Evolutionary conservation across 2,888 invertebrate genomes (phyloP), one percentile per base, ranked within the genome.

Genomic region (Clivina fossor): DNA sequence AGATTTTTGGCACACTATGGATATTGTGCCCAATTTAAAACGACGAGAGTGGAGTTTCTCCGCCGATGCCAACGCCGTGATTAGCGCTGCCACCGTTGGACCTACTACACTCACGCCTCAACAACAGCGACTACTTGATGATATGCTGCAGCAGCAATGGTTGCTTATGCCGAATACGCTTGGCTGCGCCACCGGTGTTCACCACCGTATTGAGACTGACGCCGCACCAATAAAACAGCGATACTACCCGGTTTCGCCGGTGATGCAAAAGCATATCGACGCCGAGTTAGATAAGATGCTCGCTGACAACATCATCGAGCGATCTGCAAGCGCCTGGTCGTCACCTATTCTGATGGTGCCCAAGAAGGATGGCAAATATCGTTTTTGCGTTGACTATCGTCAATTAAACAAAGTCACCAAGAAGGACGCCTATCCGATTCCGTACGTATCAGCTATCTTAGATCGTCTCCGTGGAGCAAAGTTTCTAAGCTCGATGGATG

Each of bases 401-500:
- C 63, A 64, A 30, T 41, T 71, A 0, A 72, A 69, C 47, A 32
- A 35, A 3, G 65, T 68, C 0, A 67, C 68, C 0, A 58, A 62
- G 22, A 57, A 61, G 9, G 66, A 69, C 57, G 64, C 66, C 1
- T 67, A 69, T 60, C 67, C 68, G 1, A 22, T 69, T 0, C 69
- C 62, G 0, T 63, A 64, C 22, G 64, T 69, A 16, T 60, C 60
- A 0, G 51, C 60, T 2, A 69, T 67, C 7, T 41, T 69, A 16
- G 63, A 68, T 22, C 60, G 62, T 20, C 57, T 71, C 1, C 48
- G 66, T 1, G 57, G 62, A 16, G 67, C 68, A 3, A 54, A 58
- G 16, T 71, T 61, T 40, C 60, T 72, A 7, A 62, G 63, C 1
- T 67, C 66, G 1, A 47, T 70, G 0, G 71, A 71, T 55, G 43